Conservation (phyloP, 1,140 invertebrate genomes). For the Calephelis nemesis region DNA sequence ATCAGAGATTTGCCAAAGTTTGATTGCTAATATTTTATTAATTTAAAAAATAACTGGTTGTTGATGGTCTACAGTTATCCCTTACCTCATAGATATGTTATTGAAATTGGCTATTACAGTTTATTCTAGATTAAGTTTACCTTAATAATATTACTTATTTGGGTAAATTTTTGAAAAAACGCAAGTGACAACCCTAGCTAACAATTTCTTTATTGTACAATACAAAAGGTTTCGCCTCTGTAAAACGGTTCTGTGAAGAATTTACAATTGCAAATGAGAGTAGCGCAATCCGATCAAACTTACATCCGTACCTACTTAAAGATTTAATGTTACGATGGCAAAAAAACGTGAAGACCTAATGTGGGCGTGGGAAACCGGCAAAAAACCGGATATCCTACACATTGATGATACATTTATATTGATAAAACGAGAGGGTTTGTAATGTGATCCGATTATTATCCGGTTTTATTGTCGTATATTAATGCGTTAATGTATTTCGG, state of each 20-base stretch:
- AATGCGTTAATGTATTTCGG: neutral
- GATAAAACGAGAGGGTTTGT: conserved; percentile 9
- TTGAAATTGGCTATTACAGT: too few species aligned
- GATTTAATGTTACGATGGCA: conserved; percentile 11
- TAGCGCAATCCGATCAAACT: conserved; percentile 1
- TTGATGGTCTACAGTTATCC: too few species aligned
- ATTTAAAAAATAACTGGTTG: too few species aligned
- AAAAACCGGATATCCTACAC: conserved; percentile 15
- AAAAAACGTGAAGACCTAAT: neutral
- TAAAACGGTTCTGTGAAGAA: conserved; percentile 4
- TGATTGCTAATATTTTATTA: too few species aligned
- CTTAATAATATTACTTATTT: too few species aligned
- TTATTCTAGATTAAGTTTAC: too few species aligned
- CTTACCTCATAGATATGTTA: too few species aligned
- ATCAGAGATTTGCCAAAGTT: too few species aligned
- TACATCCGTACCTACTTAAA: conserved; percentile 7
- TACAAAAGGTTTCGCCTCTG: neutral
- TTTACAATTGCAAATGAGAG: conserved; percentile 13
- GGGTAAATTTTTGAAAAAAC: too few species aligned
- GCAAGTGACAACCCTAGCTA: neutral
- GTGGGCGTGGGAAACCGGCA: conserved; percentile 16
- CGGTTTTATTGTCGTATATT: neutral
- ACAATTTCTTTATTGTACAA: neutral
- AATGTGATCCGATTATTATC: conserved; percentile 12
- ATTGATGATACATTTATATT: conserved; percentile 1